phyloP scores from a whole-genome alignment of 2,797 vertebrate species.

The Gobionotothen gibberifrons region DNA sequence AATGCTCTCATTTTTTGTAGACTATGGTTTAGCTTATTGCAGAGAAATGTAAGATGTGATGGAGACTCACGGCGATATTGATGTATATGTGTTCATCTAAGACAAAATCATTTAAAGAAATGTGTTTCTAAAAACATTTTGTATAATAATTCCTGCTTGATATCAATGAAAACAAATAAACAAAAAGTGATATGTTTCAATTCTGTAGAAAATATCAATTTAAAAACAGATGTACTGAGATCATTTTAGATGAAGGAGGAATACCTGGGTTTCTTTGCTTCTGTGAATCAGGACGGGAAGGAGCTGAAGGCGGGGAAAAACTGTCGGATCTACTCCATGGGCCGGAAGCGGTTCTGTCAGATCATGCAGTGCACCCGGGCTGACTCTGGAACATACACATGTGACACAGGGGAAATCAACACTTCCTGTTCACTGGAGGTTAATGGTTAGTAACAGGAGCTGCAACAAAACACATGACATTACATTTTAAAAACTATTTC shows the following conservation, averaged over 20 bases:
- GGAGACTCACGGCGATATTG: too few relatives aligned
- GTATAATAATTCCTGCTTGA: too few relatives aligned
- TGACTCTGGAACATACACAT: conserved; percentile 89
- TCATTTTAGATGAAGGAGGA: not conserved
- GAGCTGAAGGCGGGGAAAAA: conserved; percentile 83
- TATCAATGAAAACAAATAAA: too few relatives aligned
- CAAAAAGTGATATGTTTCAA: too few relatives aligned
- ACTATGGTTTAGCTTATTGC: not conserved
- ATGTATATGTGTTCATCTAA: too few relatives aligned
- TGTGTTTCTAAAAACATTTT: too few relatives aligned
- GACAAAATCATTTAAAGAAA: too few relatives aligned
- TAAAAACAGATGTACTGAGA: too few relatives aligned
- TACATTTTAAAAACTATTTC: not conserved
- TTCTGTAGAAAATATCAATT: too few relatives aligned
- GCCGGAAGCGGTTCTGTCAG: conserved; percentile 90
- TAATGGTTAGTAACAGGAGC: conserved; percentile 77
- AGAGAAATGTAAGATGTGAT: not conserved
- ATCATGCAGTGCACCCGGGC: conserved; percentile 80
- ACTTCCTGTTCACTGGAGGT: conserved; percentile 83
- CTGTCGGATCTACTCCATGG: conserved; percentile 89
- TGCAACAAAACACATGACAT: not conserved
- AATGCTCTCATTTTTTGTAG: not conserved
- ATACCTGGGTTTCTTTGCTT: not conserved
- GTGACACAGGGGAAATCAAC: conserved; percentile 81
- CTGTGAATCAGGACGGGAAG: conserved; percentile 79